These are phyloP conservation scores for Drosophila littoralis DNA, from an alignment of 1,140 invertebrate species.

Conservation along the genomic window DNA sequence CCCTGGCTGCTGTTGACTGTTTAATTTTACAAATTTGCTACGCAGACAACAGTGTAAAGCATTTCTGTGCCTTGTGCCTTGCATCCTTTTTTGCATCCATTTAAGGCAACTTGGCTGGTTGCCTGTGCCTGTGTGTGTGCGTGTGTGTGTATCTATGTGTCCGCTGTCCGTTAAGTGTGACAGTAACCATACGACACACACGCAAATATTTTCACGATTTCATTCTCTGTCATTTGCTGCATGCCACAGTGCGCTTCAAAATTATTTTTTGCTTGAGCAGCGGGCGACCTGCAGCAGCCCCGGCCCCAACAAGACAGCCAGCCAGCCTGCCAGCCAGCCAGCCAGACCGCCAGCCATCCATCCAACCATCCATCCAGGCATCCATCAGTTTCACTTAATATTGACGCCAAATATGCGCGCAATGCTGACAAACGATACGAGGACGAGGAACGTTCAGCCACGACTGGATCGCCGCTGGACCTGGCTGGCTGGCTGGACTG, in stretches of 20 bases:
- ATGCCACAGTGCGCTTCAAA: constrained; percentile 83
- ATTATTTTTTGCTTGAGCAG: constrained; percentile 61
- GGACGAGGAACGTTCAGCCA: constrained; percentile 30
- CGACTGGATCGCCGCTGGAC: constrained; percentile 11
- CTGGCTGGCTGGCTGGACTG: constrained; percentile 11
- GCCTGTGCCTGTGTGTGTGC: constrained; percentile 1
- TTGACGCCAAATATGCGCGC: constrained; percentile 84
- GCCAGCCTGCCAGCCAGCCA: neutral
- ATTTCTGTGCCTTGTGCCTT: constrained; percentile 51
- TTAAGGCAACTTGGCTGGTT: constrained; percentile 61
- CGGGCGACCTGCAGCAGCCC: constrained; percentile 17
- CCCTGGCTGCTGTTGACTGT: constrained; percentile 71
- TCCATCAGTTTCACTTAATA: constrained; percentile 84
- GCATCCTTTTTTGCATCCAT: constrained; percentile 71
- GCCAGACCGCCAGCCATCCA: neutral
- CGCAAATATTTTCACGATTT: constrained; percentile 84
- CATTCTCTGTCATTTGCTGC: constrained; percentile 84
- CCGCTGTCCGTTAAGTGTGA: constrained; percentile 67
- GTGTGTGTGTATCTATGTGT: constrained; percentile 41
- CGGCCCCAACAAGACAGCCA: neutral
- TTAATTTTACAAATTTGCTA: constrained; percentile 83
- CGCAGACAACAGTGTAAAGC: constrained; percentile 75
- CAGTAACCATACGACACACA: constrained; percentile 83
- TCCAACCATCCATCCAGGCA: constrained; percentile 47
- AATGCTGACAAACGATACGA: constrained; percentile 83